Evolutionary conservation across 2,113 vertebrate genomes (phyloP), one percentile per base, ranked within the genome.

Genomic region (Stomatorhinus ivindoensis): DNA sequence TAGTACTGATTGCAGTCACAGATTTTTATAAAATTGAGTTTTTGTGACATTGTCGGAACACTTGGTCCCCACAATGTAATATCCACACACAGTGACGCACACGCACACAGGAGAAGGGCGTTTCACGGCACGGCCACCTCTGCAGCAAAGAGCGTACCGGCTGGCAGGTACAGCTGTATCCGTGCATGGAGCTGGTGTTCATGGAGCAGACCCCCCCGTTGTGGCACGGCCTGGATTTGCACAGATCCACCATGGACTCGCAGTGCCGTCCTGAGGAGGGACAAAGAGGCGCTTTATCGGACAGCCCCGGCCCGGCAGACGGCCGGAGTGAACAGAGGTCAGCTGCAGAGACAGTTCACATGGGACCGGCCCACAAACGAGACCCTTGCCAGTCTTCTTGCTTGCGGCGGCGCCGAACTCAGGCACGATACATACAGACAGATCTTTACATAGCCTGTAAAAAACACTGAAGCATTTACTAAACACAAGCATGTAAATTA

Each of bases 221-320:
- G 86, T 96, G 96, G 86, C 98, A 99, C 0, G 97, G 98, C 91
- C 94, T 96, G 4, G 96, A 96, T 47, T 95, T 94, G 92, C 98
- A 99, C 92, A 98, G 95, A 27, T 99, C 97, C 87, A 97, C 93
- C 88, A 98, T 96, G 0, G 96, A 97, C 93, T 98, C 98, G 92
- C 98, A 99, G 90, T 95, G 97, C 82, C 95, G 98, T 90, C 98
- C 98, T 99, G 89, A 1, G 50, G 27, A 8, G 61, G 0, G 19
- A 85, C 5, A 10, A 3, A 48, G 42, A 48, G 82, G 73, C 15
- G 17, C 73, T 19, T 42, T 8, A 42, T 35, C 15, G 42, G 69
- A 5, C 35, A 6, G 31, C 39, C 15, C 35, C 4, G 35, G 31
- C 35, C 69, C 31, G 42, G 73, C 11, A 35, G 10, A 73, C 3